Conservation (phyloP, 2,797 vertebrate species). For the Acridotheres tristis region DNA sequence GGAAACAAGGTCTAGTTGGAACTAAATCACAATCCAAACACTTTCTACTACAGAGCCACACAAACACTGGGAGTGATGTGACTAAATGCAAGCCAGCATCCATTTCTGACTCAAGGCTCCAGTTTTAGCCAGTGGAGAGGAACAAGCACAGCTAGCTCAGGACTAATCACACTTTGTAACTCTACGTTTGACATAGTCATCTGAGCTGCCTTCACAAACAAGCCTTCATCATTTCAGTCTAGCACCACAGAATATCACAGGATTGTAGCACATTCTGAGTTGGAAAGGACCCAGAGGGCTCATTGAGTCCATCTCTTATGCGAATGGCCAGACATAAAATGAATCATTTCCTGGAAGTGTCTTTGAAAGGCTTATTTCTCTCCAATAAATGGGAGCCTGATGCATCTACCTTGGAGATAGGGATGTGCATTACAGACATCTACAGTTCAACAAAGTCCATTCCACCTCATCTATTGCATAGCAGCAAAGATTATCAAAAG, state of each 20-base stretch:
- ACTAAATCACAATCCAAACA: not conserved
- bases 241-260: not conserved
- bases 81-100: not conserved
- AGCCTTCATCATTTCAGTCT: not conserved
- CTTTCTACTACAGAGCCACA: not conserved
- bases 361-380: not conserved
- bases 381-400: not conserved
- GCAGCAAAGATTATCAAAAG: not conserved
- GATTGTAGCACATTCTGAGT: not conserved
- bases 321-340: not conserved
- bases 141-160: not conserved
- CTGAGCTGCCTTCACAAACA: not conserved
- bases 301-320: rapidly evolving
- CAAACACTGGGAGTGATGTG: not conserved
- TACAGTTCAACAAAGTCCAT: not conserved
- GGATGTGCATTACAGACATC: not conserved
- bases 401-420: not conserved
- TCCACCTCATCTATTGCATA: not conserved
- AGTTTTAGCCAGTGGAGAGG: not conserved
- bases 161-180: not conserved
- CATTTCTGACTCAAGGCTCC: not conserved
- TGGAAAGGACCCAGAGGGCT: not conserved
- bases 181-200: not conserved
- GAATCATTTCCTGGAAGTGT: not conserved
- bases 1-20: not conserved